Evolutionary conservation across 2,113 vertebrate species (phyloP), one percentile per base, ranked within the genome.

Genomic region (Xiphias gladius): DNA sequence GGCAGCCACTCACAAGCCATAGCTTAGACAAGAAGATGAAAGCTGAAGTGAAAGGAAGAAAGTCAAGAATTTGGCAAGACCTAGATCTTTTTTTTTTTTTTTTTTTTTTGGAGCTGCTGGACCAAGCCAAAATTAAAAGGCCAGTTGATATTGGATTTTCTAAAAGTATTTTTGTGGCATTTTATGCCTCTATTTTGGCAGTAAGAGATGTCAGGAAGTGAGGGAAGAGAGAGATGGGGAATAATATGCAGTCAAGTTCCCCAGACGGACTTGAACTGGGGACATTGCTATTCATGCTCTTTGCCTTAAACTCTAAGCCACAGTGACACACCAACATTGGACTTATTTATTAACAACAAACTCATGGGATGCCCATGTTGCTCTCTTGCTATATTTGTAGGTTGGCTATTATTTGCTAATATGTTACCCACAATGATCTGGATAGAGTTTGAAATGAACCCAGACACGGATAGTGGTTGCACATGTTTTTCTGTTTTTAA

Each of bases 101-200:
- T n/a, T n/a, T n/a, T n/a, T 35, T 6, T 35, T 35, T 35, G 32
- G 32, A 35, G 32, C 3, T 35, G 32, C 3, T 35, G 32, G 32
- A 46, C 58, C 39, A 52, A 59, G 43, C 6, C 19, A 39, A 26
- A 54, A 64, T 57, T 35, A 30, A 55, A 62, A 64, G n/a, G 17
- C 30, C 30, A 12, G 13, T 19, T 59, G 26, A 57, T 26, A 9
- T 57, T 35, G 32, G 32, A 6, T 35, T 35, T 35, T 35, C 6
- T 3, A 35, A 35, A 35, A 12, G 10, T 19, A 57, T 26, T 58
- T 52, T n/a, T 28, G 9, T 13, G 16, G n/a, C 24, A 19, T 68
- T 62, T 43, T 35, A 22, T 55, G 58, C 6, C 13, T 39, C 64
- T 26, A 65, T 54, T 79, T 64, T 86, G 13, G 61, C 54, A 24